A percentile compares a stretch with the other conserved stretches of the same genome.
Conservation (phyloP, 1,140 invertebrate species). For the Macrobrachium nipponense region DNA sequence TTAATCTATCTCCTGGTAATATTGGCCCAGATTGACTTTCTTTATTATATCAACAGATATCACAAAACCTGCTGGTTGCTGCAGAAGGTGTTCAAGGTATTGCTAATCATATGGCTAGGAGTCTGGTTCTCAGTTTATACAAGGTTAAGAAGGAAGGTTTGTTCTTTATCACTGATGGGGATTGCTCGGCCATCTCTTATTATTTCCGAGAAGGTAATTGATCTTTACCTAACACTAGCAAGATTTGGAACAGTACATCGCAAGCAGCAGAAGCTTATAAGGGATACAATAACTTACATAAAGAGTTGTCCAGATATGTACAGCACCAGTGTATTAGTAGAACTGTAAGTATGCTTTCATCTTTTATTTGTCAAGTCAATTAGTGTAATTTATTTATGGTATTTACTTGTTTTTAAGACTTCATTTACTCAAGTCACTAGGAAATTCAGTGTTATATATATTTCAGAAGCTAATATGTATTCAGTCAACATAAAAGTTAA, state of each 20-base stretch:
- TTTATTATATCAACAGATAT: slow-evolving; percentile 33
- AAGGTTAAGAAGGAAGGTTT: not conserved
- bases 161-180: too few species aligned
- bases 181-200: not conserved
- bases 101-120: slow-evolving; percentile 34
- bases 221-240: slow-evolving; percentile 17
- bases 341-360: not conserved
- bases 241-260: slow-evolving; percentile 49
- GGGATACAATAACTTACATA: slow-evolving; percentile 29
- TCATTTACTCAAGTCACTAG: too few species aligned
- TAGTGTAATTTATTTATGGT: too few species aligned
- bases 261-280: slow-evolving; percentile 41
- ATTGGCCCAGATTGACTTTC: not conserved
- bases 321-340: slow-evolving; percentile 1
- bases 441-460: too few species aligned
- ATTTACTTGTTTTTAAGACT: too few species aligned
- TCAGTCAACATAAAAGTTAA: too few species aligned
- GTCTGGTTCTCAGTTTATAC: slow-evolving; percentile 14
- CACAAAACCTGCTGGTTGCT: slow-evolving; percentile 28
- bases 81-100: slow-evolving; percentile 38
- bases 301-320: slow-evolving; percentile 19
- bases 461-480: too few species aligned
- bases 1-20: not conserved
- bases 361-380: not conserved
- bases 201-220: not conserved